Percentiles rank a stretch among this genome's conserved stretches.
Evolutionary conservation across 2,888 invertebrate genomes (phyloP).

Genomic region (Listrodromus nycthemerus): DNA sequence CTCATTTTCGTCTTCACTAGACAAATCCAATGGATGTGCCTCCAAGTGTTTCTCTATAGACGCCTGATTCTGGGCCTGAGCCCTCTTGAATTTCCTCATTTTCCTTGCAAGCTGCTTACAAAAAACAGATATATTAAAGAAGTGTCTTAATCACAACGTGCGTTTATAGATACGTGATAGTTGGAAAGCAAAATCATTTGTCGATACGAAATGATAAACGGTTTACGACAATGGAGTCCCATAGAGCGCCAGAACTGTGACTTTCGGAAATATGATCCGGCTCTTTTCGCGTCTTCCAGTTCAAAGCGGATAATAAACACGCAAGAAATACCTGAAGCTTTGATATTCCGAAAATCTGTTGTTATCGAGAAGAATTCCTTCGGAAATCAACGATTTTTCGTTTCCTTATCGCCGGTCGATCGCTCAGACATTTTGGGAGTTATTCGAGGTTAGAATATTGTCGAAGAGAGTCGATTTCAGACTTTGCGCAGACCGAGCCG

Average conservation of each 20-base stretch:
- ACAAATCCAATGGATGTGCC: constrained; percentile 75
- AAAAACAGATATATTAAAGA: background rate
- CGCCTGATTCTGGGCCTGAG: constrained; percentile 79
- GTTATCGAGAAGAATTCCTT: background rate
- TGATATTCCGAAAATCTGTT: background rate
- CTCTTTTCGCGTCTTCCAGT: background rate
- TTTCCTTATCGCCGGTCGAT: constrained; percentile 13
- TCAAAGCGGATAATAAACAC: background rate
- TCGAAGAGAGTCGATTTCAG: constrained; percentile 1
- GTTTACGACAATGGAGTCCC: background rate
- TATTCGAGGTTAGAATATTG: constrained; percentile 20
- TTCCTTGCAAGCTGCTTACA: background rate
- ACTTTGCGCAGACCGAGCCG: constrained; percentile 1
- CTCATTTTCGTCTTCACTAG: constrained; percentile 81
- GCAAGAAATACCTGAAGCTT: constrained; percentile 1
- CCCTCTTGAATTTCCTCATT: constrained; percentile 81
- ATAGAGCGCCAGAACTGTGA: background rate
- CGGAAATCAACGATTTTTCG: background rate
- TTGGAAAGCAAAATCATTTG: background rate
- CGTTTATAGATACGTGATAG: background rate
- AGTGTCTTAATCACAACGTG: background rate
- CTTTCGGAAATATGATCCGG: background rate
- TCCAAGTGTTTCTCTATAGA: constrained; percentile 80
- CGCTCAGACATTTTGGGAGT: constrained; percentile 8
- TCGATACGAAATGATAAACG: background rate